Conservation (phyloP, 1,140 invertebrate genomes). For the Drosophila mauritiana region DNA sequence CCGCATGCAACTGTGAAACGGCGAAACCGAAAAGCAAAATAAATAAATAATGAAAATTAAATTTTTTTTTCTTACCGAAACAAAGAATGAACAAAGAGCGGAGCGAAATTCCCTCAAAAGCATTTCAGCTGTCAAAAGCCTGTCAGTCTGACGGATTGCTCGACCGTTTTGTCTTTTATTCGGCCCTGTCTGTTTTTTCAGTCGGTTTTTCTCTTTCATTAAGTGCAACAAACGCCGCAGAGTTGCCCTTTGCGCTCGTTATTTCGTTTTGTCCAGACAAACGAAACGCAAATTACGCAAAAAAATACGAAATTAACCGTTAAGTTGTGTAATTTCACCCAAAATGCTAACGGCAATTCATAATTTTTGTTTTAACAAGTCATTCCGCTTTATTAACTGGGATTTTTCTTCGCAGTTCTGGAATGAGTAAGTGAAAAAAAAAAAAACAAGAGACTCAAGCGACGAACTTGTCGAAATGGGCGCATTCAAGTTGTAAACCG, state of each 20-base stretch:
- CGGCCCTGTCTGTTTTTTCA: slow-evolving; percentile 7
- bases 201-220: slow-evolving; percentile 31
- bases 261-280: slow-evolving; percentile 36
- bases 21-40: slow-evolving; percentile 20
- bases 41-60: slow-evolving; percentile 56
- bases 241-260: slow-evolving; percentile 38
- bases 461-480: slow-evolving; percentile 47
- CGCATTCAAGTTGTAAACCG: slow-evolving; percentile 31
- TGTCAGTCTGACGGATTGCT: slow-evolving; percentile 61
- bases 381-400: slow-evolving; percentile 42
- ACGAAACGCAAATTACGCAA: slow-evolving; percentile 43
- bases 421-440: slow-evolving; percentile 41
- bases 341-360: slow-evolving; percentile 53
- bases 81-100: slow-evolving; percentile 58
- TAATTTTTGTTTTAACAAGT: slow-evolving; percentile 40
- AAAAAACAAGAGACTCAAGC: slow-evolving; percentile 55
- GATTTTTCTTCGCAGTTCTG: slow-evolving; percentile 31
- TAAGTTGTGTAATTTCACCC: slow-evolving; percentile 62
- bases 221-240: slow-evolving; percentile 32
- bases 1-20: slow-evolving; percentile 58
- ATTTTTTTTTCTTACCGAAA: slow-evolving; percentile 33
- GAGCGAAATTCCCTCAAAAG: slow-evolving; percentile 51
- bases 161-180: slow-evolving; percentile 54
- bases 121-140: slow-evolving; percentile 61
- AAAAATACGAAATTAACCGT: slow-evolving; percentile 59